A percentile compares a stretch with the other conserved stretches of the same genome.
These are phyloP conservation scores for Natator depressus DNA, from an alignment of 2,113 vertebrate genomes.

Conservation along the genomic window DNA sequence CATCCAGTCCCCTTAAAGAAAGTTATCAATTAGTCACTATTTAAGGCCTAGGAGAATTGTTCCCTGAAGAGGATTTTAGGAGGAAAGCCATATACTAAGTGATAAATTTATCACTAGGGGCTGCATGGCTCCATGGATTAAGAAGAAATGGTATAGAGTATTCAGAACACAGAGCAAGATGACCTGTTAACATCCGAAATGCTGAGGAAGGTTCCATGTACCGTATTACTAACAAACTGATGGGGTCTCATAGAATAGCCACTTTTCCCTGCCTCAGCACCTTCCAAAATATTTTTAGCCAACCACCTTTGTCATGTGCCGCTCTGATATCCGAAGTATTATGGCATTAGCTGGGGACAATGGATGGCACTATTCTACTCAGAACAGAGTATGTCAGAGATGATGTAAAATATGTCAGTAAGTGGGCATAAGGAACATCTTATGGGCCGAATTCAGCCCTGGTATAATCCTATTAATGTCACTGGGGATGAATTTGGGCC, in stretches of 20 bases:
- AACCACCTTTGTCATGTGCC: rapidly evolving
- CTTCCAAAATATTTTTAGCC: neutral
- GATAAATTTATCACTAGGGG: conserved; percentile 49
- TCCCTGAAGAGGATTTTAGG: conserved; percentile 68
- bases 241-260: rapidly evolving
- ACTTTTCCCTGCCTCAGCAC: neutral
- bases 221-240: rapidly evolving
- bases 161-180: rapidly evolving
- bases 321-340: neutral
- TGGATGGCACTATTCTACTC: neutral
- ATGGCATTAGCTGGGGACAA: rapidly evolving
- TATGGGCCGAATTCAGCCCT: neutral
- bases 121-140: neutral
- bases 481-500: neutral
- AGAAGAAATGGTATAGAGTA: neutral
- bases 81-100: neutral
- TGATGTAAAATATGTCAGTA: rapidly evolving
- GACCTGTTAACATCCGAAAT: neutral
- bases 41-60: conserved; percentile 42
- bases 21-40: conserved; percentile 66
- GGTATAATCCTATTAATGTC: neutral
- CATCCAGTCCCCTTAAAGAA: conserved; percentile 62
- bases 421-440: neutral
- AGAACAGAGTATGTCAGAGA: neutral
- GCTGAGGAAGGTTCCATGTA: neutral